Evolutionary conservation across 1,140 invertebrate species (phyloP).

Genomic region (Phenacoccus solenopsis): DNA sequence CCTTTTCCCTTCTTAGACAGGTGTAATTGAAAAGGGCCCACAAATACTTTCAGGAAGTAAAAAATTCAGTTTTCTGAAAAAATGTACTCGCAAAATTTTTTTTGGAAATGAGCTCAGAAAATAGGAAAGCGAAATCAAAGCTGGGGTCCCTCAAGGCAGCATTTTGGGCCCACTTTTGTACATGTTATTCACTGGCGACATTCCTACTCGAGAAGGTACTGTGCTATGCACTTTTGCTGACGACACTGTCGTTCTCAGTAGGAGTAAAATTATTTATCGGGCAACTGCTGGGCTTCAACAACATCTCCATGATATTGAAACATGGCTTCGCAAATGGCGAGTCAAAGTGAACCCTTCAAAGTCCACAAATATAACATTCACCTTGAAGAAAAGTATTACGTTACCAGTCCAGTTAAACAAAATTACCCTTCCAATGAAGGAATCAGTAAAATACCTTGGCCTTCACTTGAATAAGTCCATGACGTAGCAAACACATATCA

Average conservation of each 20-base stretch:
- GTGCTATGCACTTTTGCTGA: constrained; percentile 28
- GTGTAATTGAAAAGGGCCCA: no score
- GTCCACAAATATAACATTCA: constrained; percentile 18
- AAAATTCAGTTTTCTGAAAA: no score
- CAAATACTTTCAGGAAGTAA: no score
- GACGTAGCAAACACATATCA: constrained; percentile 8
- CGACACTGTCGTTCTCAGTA: constrained; percentile 27
- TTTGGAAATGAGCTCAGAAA: no score
- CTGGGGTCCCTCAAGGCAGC: constrained; percentile 19
- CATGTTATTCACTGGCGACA: not conserved
- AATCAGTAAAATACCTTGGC: constrained; percentile 19
- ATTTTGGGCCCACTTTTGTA: constrained; percentile 14
- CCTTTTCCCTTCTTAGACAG: no score
- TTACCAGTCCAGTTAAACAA: not conserved
- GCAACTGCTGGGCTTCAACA: constrained; percentile 27
- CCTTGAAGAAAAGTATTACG: not conserved
- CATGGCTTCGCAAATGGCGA: constrained; percentile 28
- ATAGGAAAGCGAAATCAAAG: constrained; percentile 1
- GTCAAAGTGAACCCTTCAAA: constrained; percentile 29
- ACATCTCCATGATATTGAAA: constrained; percentile 22
- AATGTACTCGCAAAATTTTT: no score
- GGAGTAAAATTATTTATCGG: constrained; percentile 17
- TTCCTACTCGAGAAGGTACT: not conserved
- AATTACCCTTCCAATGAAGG: not conserved
- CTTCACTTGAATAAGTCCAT: constrained; percentile 20